A percentile compares a stretch with the other conserved stretches of the same genome.
Conservation (phyloP, 2,888 invertebrate species). For the Plusia festucae region DNA sequence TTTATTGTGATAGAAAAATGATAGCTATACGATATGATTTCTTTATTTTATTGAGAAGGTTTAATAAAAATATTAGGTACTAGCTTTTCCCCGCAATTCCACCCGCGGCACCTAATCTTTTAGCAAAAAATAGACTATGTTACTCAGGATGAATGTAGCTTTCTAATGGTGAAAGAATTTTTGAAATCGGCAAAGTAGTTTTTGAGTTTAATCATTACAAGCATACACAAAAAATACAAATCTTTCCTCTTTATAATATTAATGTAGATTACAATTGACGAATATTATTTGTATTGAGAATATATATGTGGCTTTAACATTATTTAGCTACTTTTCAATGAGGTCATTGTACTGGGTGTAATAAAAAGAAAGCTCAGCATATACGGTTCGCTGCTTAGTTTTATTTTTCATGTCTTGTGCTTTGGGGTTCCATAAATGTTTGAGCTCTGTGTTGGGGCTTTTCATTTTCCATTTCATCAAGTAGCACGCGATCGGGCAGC, state of each 20-base stretch:
- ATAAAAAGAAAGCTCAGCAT: not conserved
- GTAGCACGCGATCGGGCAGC: conserved; percentile 37
- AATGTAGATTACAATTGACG: not conserved
- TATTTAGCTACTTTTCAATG: not conserved
- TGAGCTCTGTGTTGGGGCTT: conserved; percentile 38
- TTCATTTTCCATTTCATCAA: conserved; percentile 48
- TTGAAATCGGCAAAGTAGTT: too few species aligned
- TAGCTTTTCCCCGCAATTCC: too few species aligned
- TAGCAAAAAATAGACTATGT: too few species aligned
- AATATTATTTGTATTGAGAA: not conserved
- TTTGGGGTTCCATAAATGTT: conserved; percentile 23
- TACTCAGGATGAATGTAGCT: too few species aligned
- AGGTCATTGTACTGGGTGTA: not conserved
- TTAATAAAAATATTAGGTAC: not conserved
- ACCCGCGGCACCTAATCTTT: too few species aligned
- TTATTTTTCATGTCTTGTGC: conserved; percentile 10
- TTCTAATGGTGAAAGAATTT: too few species aligned
- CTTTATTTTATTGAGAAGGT: not conserved
- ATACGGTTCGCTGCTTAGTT: conserved; percentile 7
- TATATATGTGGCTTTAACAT: not conserved
- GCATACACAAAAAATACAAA: too few species aligned
- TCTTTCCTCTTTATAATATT: too few species aligned
- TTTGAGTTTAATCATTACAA: too few species aligned
- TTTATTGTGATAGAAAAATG: conserved; percentile 9
- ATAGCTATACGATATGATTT: not conserved